Percentiles rank a stretch among this genome's conserved stretches.
Evolutionary conservation across 2,888 invertebrate genomes (phyloP).

Genomic region (Amphiduros pacificus): DNA sequence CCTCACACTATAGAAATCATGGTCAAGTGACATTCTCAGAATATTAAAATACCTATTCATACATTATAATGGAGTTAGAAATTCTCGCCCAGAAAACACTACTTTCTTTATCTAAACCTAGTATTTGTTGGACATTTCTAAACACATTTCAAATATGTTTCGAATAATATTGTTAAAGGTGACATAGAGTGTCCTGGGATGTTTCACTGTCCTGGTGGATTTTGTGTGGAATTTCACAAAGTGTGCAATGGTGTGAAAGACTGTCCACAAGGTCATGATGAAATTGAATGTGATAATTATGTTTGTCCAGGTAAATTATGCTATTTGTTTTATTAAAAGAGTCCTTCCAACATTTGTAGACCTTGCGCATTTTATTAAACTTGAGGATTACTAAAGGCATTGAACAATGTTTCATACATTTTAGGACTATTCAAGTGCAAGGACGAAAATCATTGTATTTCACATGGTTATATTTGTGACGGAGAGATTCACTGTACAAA

Average conservation of each 20-base stretch:
- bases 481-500: slow-evolving; percentile 24
- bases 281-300: slow-evolving; percentile 19
- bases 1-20: too few relatives aligned
- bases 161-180: slow-evolving; percentile 3
- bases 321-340: background rate
- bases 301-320: slow-evolving; percentile 20
- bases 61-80: too few relatives aligned
- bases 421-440: slow-evolving; percentile 30
- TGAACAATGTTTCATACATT: too few relatives aligned
- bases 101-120: too few relatives aligned
- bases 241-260: slow-evolving; percentile 27
- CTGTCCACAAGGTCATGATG: slow-evolving; percentile 26
- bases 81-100: too few relatives aligned
- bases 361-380: too few relatives aligned
- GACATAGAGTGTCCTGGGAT: slow-evolving; percentile 24
- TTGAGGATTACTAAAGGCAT: too few relatives aligned
- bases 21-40: too few relatives aligned
- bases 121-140: too few relatives aligned
- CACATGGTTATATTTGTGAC: slow-evolving; percentile 30
- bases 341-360: background rate
- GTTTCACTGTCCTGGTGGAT: slow-evolving; percentile 27
- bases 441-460: slow-evolving; percentile 21
- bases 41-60: too few relatives aligned
- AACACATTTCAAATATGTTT: background rate
- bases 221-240: slow-evolving; percentile 25